phyloP scores from a whole-genome alignment of 2,888 invertebrate species.

The Mimumesa dahlbomi region DNA sequence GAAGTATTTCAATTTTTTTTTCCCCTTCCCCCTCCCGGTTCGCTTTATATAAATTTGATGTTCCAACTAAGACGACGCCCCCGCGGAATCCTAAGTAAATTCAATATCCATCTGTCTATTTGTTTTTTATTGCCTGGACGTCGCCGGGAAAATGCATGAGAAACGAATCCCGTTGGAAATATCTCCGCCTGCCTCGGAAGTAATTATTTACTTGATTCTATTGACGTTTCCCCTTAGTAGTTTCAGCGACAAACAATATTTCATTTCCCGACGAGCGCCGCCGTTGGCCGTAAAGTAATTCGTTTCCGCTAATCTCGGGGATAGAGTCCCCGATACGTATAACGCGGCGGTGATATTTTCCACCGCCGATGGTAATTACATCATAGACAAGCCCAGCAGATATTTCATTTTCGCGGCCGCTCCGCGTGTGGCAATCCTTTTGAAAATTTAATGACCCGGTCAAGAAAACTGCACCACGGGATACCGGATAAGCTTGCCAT shows the following conservation, averaged over 20 bases:
- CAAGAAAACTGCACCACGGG: constrained; percentile 18
- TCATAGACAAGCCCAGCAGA: background rate
- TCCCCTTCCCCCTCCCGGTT: no score
- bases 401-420: constrained; percentile 3
- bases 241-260: no score
- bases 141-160: constrained; percentile 12
- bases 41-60: constrained; percentile 35
- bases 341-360: background rate
- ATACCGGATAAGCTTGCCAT: constrained; percentile 9
- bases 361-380: background rate
- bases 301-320: no score
- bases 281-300: no score
- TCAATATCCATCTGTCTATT: constrained; percentile 47
- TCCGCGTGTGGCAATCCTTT: background rate
- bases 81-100: constrained; percentile 39
- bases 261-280: no score
- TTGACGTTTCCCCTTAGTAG: no score
- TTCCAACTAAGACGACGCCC: constrained; percentile 2
- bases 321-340: no score
- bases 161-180: background rate
- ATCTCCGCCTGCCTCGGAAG: background rate
- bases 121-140: constrained; percentile 22
- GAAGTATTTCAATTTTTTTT: constrained; percentile 45
- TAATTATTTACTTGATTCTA: background rate
- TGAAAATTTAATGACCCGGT: constrained; percentile 36